phyloP scores from a whole-genome alignment of 2,113 vertebrate genomes.

The Reinhardtius hippoglossoides region DNA sequence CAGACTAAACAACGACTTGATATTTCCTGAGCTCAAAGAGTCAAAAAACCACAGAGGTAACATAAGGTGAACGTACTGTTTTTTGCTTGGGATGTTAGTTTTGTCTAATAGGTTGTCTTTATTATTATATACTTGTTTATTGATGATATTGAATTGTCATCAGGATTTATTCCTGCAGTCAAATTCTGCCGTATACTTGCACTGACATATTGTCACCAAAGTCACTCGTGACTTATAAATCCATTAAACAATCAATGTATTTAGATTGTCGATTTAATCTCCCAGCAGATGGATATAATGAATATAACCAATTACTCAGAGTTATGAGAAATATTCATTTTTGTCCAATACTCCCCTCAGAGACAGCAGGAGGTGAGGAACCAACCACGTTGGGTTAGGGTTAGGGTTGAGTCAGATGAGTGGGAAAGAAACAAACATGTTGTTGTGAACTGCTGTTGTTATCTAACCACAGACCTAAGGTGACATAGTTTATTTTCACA shows the following conservation, averaged over 20 bases:
- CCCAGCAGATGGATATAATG: not conserved
- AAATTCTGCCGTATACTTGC: not conserved
- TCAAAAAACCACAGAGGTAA: too few species aligned
- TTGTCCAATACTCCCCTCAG: slow-evolving; percentile 5
- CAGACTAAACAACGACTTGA: too few species aligned
- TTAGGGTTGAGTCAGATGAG: too few species aligned
- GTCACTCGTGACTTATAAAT: slow-evolving; percentile 5
- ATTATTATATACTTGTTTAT: slow-evolving; percentile 1
- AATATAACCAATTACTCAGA: slow-evolving; percentile 45
- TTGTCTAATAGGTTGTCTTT: not conserved
- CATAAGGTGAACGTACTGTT: not conserved
- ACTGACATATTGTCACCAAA: not conserved
- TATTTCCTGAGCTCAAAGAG: too few species aligned
- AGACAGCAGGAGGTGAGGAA: slow-evolving; percentile 39
- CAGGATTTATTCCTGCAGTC: not conserved
- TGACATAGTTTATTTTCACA: slow-evolving; percentile 7
- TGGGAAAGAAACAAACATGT: slow-evolving; percentile 17
- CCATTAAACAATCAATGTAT: slow-evolving; percentile 1
- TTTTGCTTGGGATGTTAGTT: not conserved
- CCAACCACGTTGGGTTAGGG: not conserved
- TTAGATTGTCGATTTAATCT: not conserved
- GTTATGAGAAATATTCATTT: slow-evolving; percentile 23
- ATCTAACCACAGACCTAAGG: slow-evolving; percentile 22
- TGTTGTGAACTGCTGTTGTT: slow-evolving; percentile 11
- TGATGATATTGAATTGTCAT: slow-evolving; percentile 6